These are phyloP conservation scores for Leptosomus discolor DNA, from an alignment of 2,113 vertebrate genomes.

Conservation along the genomic window DNA sequence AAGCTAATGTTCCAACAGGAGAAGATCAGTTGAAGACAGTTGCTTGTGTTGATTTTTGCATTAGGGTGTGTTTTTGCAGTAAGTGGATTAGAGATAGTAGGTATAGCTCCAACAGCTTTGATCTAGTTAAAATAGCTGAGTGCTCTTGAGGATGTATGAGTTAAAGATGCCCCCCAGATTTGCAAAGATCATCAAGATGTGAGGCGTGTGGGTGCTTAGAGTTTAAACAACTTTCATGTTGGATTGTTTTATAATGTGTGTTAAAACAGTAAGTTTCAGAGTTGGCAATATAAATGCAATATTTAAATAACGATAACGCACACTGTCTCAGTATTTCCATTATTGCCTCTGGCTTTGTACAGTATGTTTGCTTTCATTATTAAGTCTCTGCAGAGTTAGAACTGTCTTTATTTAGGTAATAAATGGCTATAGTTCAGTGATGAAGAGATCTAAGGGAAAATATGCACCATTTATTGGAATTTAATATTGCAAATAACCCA, in stretches of 20 bases:
- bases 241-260: background rate
- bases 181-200: background rate
- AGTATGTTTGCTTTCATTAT: background rate
- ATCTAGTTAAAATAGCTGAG: background rate
- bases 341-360: background rate
- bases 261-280: background rate
- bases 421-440: background rate
- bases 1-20: background rate
- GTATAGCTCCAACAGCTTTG: background rate
- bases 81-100: background rate
- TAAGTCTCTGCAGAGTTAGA: background rate
- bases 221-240: background rate
- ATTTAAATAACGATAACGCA: background rate
- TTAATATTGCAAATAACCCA: conserved; percentile 9
- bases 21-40: background rate
- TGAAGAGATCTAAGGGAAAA: conserved; percentile 33
- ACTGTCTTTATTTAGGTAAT: conserved; percentile 12
- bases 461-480: background rate
- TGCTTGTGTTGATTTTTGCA: background rate
- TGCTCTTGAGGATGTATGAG: background rate
- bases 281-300: background rate
- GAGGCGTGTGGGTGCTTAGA: background rate
- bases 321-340: background rate
- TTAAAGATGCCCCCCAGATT: background rate
- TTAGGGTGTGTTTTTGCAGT: background rate